phyloP scores from a whole-genome alignment of 2,797 vertebrate species.

The Artibeus lituratus region DNA sequence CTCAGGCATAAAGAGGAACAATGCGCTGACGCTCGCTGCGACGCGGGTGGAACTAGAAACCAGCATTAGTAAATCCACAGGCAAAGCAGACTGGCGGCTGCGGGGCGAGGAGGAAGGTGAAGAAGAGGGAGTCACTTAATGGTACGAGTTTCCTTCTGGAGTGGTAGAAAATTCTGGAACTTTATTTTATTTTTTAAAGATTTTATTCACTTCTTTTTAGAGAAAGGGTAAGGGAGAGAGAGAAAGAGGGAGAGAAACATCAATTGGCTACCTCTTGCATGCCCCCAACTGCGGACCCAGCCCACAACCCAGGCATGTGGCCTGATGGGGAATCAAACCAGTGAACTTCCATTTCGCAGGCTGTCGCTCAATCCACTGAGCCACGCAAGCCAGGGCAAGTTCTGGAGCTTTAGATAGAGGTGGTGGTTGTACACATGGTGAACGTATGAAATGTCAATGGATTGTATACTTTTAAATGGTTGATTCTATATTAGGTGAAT shows the following conservation, averaged over 20 bases:
- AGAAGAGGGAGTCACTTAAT: background rate
- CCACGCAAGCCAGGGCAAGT: background rate
- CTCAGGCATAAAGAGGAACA: background rate
- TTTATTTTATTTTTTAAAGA: background rate
- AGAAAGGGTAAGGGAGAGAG: too few species aligned
- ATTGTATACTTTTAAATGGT: background rate
- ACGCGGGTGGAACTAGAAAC: background rate
- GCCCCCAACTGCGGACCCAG: too few species aligned
- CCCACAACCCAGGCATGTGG: too few species aligned
- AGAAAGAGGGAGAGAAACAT: too few species aligned
- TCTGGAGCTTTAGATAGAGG: background rate
- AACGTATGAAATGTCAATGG: background rate
- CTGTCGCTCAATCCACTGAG: too few species aligned
- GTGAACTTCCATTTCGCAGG: too few species aligned
- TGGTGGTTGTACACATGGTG: background rate
- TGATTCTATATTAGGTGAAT: background rate
- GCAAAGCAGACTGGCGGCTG: background rate
- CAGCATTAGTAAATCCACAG: background rate
- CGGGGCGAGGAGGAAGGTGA: background rate
- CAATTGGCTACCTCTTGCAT: too few species aligned
- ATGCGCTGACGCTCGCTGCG: fast-evolving
- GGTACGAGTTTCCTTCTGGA: background rate
- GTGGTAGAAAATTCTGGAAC: background rate
- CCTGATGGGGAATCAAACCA: too few species aligned
- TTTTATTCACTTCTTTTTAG: too few species aligned